Evolutionary conservation across 2,113 vertebrate genomes (phyloP).

Genomic region (Malurus elegans): DNA sequence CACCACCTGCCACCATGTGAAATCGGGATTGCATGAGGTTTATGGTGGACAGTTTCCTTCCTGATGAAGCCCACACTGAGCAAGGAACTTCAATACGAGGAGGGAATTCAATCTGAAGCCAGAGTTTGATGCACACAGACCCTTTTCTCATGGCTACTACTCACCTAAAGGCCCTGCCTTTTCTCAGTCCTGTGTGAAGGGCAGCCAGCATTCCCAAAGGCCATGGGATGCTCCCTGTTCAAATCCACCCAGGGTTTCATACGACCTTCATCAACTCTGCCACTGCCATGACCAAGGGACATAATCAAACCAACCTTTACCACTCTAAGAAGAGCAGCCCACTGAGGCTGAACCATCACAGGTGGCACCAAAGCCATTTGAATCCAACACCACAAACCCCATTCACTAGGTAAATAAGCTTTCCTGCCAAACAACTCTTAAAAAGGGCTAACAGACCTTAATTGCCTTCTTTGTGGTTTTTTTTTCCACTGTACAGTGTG

Average conservation of each 20-base stretch:
- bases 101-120: neutral
- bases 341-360: neutral
- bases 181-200: neutral
- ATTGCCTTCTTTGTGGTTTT: neutral
- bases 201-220: neutral
- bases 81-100: neutral
- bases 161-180: neutral
- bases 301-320: neutral
- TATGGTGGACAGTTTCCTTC: neutral
- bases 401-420: neutral
- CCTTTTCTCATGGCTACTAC: neutral
- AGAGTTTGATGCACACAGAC: neutral
- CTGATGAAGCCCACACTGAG: neutral
- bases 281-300: neutral
- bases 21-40: neutral
- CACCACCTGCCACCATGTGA: neutral
- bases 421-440: neutral
- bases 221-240: accelerated
- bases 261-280: accelerated
- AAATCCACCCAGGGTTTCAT: neutral
- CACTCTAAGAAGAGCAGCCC: neutral
- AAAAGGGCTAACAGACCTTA: neutral
- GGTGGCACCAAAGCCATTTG: neutral
- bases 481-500: neutral
- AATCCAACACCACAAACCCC: neutral